These are phyloP conservation scores for Ptyas mucosa DNA, from an alignment of 2,113 vertebrate species.

Conservation along the genomic window DNA sequence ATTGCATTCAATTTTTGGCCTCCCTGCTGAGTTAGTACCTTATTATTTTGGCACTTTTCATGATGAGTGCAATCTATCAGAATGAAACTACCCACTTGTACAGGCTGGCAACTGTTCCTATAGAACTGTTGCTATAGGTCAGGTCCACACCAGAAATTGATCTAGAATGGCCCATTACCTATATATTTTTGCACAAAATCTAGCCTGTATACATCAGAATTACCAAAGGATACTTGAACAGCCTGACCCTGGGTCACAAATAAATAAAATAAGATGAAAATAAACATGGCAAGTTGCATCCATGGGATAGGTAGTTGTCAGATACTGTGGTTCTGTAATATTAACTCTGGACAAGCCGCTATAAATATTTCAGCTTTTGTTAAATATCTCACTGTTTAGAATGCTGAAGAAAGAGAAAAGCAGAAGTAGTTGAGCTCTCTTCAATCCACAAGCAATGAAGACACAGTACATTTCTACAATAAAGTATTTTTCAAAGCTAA, in stretches of 20 bases:
- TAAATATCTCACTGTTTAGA: not conserved
- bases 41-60: slow-evolving; percentile 16
- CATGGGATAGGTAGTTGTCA: not conserved
- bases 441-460: not conserved
- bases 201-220: not conserved
- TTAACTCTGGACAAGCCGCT: not conserved
- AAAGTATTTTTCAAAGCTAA: not conserved
- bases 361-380: not conserved
- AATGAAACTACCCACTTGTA: slow-evolving; percentile 31
- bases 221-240: not conserved
- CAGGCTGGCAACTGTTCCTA: slow-evolving; percentile 17
- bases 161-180: slow-evolving; percentile 8
- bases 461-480: not conserved
- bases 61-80: slow-evolving; percentile 10
- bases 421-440: not conserved
- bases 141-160: not conserved
- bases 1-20: not conserved
- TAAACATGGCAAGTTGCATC: not conserved
- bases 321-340: not conserved
- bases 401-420: not conserved
- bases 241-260: not conserved
- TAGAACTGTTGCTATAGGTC: slow-evolving; percentile 2
- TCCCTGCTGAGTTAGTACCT: slow-evolving; percentile 36
- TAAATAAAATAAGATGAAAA: not conserved
- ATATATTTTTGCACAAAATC: slow-evolving; percentile 6